Evolutionary conservation across 2,113 vertebrate genomes (phyloP), one percentile per base, ranked within the genome.

Genomic region (Cololabis saira): DNA sequence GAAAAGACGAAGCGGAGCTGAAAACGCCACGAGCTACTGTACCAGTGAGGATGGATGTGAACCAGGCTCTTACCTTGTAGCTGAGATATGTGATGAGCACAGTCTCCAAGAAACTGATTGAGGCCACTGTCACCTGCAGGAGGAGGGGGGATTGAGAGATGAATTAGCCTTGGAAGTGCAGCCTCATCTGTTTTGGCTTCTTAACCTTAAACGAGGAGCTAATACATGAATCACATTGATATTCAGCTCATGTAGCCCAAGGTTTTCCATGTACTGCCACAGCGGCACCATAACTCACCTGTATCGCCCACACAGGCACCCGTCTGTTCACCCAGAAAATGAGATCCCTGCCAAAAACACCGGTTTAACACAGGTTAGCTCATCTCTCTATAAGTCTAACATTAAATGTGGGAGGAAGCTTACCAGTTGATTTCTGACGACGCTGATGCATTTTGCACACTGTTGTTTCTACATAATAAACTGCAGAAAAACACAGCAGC

Each of bases 11-110:
- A 22, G 30, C 9, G 12, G 30, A 1, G 5, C 43, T 48, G 41
- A 45, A 52, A 61, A 52, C 55, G 43, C 47, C 67, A 41, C 24
- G n/a, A 19, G 13, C 44, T 16, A n/a, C n/a, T n/a, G n/a, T n/a
- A 42, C 41, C 30, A 49, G 42, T 2, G n/a, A 1, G 53, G 54
- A 63, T 52, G 27, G 66, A 52, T 66, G 42, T 40, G 53, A 47
- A 44, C 6, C 1, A 1, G 22, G 14, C 45, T 21, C 93, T 90
- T 88, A 98, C 97, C 94, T 99, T 99, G 92, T 99, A 99, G 93
- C 98, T 98, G 87, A 99, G 95, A 94, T 99, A 99, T 74, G 94
- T 98, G 82, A 98, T 95, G 14, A 99, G 95, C 95, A 98, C 96
- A 24, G 97, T 97, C 93, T 99, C 97, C 79, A 98, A 91, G 68